Evolutionary conservation across 2,888 invertebrate species (phyloP).

Genomic region (Blera fallax): DNA sequence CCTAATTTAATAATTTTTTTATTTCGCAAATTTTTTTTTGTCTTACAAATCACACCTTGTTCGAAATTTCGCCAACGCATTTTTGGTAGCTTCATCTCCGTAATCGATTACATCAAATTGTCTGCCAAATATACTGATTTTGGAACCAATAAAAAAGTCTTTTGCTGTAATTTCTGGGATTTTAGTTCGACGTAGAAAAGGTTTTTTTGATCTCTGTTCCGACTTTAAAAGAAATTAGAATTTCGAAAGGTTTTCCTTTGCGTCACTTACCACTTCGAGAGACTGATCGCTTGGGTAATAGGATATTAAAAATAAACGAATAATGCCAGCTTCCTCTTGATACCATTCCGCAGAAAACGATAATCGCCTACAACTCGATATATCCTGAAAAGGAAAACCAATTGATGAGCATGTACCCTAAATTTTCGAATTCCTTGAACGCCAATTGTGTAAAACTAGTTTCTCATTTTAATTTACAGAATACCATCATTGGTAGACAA

Average conservation of each 20-base stretch:
- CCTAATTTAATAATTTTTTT: conserved; percentile 79
- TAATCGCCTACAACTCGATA: conserved; percentile 74
- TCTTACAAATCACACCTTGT: conserved; percentile 84
- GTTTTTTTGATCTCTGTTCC: conserved; percentile 85
- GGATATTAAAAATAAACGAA: conserved; percentile 89
- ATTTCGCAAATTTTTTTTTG: not conserved
- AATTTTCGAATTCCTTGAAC: conserved; percentile 15
- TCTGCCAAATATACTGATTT: conserved; percentile 88
- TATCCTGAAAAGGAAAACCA: conserved; percentile 15
- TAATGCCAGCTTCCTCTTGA: conserved; percentile 89
- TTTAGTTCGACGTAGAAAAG: conserved; percentile 83
- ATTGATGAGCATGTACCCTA: conserved; percentile 38
- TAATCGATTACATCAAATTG: conserved; percentile 88
- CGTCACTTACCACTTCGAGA: conserved; percentile 87
- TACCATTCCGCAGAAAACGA: conserved; percentile 92
- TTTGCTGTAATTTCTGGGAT: conserved; percentile 86
- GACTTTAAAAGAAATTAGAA: conserved; percentile 80
- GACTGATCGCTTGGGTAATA: conserved; percentile 90
- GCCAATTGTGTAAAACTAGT: not conserved
- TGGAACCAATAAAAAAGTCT: conserved; percentile 89
- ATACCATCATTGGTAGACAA: not conserved
- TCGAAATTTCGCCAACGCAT: conserved; percentile 83
- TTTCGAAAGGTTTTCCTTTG: not conserved
- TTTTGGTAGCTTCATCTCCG: conserved; percentile 86
- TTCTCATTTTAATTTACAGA: no score